Percentiles rank a stretch among this genome's conserved stretches.
Evolutionary conservation across 1,140 invertebrate genomes (phyloP).

Genomic region (Geopemphigus sp.): DNA sequence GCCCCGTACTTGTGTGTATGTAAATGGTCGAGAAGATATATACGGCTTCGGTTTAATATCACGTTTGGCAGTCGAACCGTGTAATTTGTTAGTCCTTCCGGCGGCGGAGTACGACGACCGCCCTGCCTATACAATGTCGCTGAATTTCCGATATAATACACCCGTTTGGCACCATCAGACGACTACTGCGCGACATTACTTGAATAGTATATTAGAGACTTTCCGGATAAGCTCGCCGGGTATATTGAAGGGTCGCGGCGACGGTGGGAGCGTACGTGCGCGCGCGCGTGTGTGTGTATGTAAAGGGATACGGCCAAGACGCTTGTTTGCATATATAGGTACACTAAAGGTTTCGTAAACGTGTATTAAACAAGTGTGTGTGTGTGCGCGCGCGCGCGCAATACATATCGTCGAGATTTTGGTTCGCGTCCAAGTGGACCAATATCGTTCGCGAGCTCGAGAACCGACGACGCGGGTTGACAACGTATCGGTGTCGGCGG

Average conservation of each 20-base stretch:
- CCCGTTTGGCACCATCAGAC: slow-evolving; percentile 34
- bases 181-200: slow-evolving; percentile 31
- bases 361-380: not conserved
- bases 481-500: slow-evolving; percentile 8
- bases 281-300: too few species aligned
- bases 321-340: not conserved
- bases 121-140: slow-evolving; percentile 2
- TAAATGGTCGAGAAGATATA: not conserved
- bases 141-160: slow-evolving; percentile 25
- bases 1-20: not conserved
- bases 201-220: slow-evolving; percentile 41
- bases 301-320: not conserved
- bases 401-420: slow-evolving; percentile 8
- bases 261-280: too few species aligned
- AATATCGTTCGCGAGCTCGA: too few species aligned
- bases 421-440: slow-evolving; percentile 6
- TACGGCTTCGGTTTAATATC: slow-evolving; percentile 28
- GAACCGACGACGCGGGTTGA: not conserved
- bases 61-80: slow-evolving; percentile 42
- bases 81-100: slow-evolving; percentile 42
- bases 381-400: not conserved
- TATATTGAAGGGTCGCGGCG: too few species aligned
- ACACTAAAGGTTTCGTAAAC: not conserved
- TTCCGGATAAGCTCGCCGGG: slow-evolving; percentile 20
- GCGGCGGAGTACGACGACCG: too few species aligned